phyloP scores from a whole-genome alignment of 2,113 vertebrate species.

The Camelus bactrianus region DNA sequence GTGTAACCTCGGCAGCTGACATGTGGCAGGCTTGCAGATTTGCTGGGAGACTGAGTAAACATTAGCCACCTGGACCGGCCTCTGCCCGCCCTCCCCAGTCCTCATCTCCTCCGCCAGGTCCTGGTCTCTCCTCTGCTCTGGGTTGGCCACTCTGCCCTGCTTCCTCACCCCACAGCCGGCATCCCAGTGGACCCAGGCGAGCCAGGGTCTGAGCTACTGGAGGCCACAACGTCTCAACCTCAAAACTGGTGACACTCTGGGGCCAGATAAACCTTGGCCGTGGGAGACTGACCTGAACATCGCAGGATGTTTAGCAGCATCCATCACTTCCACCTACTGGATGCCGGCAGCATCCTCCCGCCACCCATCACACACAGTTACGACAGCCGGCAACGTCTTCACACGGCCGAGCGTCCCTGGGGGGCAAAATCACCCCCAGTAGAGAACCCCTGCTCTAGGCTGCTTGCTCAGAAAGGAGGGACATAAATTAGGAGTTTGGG shows the following conservation, averaged over 20 bases:
- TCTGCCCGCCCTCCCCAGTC: not conserved
- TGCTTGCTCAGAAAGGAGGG: not conserved
- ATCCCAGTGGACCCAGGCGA: fast-evolving
- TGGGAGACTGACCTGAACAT: not conserved
- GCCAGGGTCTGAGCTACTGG: not conserved
- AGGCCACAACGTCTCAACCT: not conserved
- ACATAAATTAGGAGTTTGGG: too few species aligned
- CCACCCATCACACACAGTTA: too few species aligned
- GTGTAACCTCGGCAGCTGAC: not conserved
- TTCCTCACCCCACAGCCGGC: not conserved
- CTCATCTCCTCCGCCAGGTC: not conserved
- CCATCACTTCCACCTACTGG: fast-evolving
- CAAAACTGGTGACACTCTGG: fast-evolving
- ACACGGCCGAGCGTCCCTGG: not conserved
- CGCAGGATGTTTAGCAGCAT: not conserved
- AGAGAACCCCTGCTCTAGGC: not conserved
- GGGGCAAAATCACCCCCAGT: not conserved
- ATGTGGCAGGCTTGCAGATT: not conserved
- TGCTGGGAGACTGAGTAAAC: not conserved
- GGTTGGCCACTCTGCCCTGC: not conserved
- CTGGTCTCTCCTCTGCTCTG: not conserved
- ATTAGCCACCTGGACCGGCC: too few species aligned
- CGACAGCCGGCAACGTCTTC: not conserved
- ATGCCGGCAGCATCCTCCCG: not conserved
- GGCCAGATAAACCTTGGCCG: not conserved